These are phyloP conservation scores for Oxyruncus cristatus DNA, from an alignment of 2,113 vertebrate genomes.

Conservation along the genomic window DNA sequence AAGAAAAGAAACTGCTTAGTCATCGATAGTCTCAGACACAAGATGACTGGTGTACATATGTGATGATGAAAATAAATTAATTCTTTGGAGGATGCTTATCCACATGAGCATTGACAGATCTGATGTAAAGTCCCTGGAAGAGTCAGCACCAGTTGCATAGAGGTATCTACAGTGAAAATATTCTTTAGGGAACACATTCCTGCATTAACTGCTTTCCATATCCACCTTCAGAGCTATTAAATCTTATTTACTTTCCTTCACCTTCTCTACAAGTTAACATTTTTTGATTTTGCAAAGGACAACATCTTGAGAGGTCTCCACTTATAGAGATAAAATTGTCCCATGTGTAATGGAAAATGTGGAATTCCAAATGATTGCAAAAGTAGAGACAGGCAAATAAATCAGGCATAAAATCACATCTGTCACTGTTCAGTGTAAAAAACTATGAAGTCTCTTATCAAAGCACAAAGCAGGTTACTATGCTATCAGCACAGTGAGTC, in stretches of 20 bases:
- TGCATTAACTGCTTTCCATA: not conserved
- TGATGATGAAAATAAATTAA: not conserved
- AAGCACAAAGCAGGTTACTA: not conserved
- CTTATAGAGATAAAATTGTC: not conserved
- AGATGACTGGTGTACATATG: not conserved
- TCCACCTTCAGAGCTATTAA: not conserved
- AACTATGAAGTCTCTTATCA: not conserved
- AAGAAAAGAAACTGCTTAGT: not conserved
- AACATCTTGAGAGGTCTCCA: not conserved
- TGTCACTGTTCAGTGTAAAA: not conserved
- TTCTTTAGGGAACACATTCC: not conserved
- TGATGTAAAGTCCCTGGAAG: not conserved
- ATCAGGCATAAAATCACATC: not conserved
- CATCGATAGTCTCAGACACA: not conserved
- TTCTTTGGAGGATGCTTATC: not conserved
- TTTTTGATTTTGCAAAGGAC: not conserved
- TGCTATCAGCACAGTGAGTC: not conserved
- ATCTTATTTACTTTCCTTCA: not conserved
- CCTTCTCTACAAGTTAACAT: not conserved
- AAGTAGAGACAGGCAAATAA: not conserved
- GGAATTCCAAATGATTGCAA: not conserved
- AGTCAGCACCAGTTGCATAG: not conserved
- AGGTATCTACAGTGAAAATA: not conserved
- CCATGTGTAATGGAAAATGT: not conserved
- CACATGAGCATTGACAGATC: not conserved